A percentile compares a stretch with the other conserved stretches of the same genome.
These are phyloP conservation scores for Indicator maculatus DNA, from an alignment of 2,113 vertebrate genomes.

Conservation along the genomic window DNA sequence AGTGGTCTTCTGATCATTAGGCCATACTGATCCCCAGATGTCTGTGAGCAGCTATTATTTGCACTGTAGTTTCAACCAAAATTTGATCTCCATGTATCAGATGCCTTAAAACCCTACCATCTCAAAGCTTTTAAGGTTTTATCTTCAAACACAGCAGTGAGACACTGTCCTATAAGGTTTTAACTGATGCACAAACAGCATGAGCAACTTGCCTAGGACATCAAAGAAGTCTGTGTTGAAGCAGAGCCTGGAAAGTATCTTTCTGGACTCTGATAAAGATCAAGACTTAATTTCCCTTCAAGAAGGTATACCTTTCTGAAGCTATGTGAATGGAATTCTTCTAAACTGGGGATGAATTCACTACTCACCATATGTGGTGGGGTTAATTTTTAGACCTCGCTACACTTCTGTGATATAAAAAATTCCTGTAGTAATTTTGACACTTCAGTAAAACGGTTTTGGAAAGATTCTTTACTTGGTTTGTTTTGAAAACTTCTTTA, in stretches of 20 bases:
- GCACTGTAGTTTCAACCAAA: not conserved
- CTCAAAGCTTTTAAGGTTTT: not conserved
- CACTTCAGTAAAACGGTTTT: too few species aligned
- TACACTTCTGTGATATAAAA: not conserved
- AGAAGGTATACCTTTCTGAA: not conserved
- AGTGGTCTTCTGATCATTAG: not conserved
- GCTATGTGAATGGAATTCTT: not conserved
- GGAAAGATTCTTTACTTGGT: not conserved
- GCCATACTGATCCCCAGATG: too few species aligned
- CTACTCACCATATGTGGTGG: not conserved
- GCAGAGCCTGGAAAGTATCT: not conserved
- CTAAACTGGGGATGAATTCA: not conserved
- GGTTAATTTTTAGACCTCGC: not conserved
- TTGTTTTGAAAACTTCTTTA: not conserved
- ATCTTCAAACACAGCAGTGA: not conserved
- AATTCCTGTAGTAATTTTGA: too few species aligned
- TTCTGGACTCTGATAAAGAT: not conserved
- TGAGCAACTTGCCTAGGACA: not conserved
- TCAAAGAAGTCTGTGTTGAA: not conserved
- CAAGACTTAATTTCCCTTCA: not conserved
- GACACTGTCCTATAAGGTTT: not conserved
- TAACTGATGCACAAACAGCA: accelerated
- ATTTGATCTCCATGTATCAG: not conserved
- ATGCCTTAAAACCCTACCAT: not conserved
- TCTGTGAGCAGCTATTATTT: not conserved